Conservation (phyloP, 2,797 vertebrate genomes). For the Poecile montanus region DNA sequence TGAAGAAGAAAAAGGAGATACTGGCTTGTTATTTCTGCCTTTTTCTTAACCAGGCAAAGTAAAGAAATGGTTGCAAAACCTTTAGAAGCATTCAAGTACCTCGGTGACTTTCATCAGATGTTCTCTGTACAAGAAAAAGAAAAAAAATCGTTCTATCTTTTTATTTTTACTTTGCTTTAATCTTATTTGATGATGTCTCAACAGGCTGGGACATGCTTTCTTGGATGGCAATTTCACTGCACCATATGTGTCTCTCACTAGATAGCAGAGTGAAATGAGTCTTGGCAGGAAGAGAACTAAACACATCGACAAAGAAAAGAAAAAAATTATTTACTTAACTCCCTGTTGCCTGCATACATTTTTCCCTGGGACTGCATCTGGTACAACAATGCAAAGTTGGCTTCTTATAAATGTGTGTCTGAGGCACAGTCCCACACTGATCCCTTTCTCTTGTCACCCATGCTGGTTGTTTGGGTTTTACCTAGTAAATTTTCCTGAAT, state of each 20-base stretch:
- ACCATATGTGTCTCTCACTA: conserved; percentile 97
- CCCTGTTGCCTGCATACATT: conserved; percentile 81
- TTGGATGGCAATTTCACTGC: conserved; percentile 97
- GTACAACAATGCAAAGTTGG: conserved; percentile 28
- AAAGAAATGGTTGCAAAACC: conserved; percentile 81
- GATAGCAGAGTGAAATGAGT: conserved; percentile 89
- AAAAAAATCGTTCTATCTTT: conserved; percentile 89
- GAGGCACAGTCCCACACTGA: background rate
- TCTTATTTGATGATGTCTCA: conserved; percentile 99
- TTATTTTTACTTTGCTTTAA: conserved; percentile 97
- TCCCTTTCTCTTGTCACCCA: conserved; percentile 22
- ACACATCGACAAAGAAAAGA: conserved; percentile 84
- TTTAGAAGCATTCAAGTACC: conserved; percentile 84
- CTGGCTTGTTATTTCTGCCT: conserved; percentile 71
- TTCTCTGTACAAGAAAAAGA: conserved; percentile 79
- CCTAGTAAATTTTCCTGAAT: background rate
- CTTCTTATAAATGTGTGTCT: conserved; percentile 21
- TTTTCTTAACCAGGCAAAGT: conserved; percentile 80
- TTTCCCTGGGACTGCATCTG: conserved; percentile 38
- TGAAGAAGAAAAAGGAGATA: conserved; percentile 73
- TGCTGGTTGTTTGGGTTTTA: background rate
- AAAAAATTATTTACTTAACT: conserved; percentile 85
- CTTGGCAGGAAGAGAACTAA: conserved; percentile 91
- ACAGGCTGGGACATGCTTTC: conserved; percentile 98
- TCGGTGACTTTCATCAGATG: conserved; percentile 83